A percentile compares a stretch with the other conserved stretches of the same genome.
Evolutionary conservation across 35 echinoderm and acorn worm species (phyloP).

Genomic region (Strongylocentrotus purpuratus): DNA sequence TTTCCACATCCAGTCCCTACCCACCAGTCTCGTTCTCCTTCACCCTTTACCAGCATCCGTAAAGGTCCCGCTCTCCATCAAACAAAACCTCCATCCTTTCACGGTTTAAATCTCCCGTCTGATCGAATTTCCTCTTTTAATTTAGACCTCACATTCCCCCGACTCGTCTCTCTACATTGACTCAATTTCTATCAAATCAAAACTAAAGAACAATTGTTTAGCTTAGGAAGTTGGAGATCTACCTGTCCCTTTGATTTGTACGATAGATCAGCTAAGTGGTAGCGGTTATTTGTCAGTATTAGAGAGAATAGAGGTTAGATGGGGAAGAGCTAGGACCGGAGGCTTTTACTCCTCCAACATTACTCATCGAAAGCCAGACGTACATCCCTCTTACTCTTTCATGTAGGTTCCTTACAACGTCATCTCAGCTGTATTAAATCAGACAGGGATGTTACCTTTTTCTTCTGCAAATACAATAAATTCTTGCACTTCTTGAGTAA

Average conservation of each 20-base stretch:
- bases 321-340: background rate
- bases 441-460: background rate
- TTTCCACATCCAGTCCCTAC: background rate
- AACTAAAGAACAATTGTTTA: background rate
- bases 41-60: background rate
- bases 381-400: background rate
- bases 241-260: background rate
- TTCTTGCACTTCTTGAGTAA: background rate
- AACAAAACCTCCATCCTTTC: background rate
- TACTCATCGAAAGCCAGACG: background rate
- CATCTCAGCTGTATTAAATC: background rate
- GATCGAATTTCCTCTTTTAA: background rate
- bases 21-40: background rate
- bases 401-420: background rate
- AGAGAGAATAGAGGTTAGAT: background rate
- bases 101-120: background rate
- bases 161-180: background rate
- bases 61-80: background rate
- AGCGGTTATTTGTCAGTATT: conserved; percentile 48
- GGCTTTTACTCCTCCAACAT: background rate
- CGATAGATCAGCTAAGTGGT: background rate
- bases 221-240: background rate
- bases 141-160: background rate
- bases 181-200: conserved; percentile 5
- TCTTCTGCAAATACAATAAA: background rate